Conservation (phyloP, 53 echinoderm and acorn worm genomes). For the Holothuria scabra region DNA sequence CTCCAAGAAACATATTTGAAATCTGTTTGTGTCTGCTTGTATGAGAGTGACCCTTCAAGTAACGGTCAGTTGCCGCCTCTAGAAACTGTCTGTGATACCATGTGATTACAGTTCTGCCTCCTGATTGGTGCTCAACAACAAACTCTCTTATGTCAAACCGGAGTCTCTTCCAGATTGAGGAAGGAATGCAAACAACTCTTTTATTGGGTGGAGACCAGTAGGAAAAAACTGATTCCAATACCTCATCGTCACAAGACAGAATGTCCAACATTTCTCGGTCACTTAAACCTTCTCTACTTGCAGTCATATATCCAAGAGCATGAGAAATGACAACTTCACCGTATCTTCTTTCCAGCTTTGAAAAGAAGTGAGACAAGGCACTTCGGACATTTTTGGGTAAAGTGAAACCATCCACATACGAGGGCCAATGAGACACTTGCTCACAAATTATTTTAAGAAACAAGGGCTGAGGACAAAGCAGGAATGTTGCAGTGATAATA, state of each 20-base stretch:
- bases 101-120: constrained; percentile 85
- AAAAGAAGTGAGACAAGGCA: constrained; percentile 68
- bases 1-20: constrained; percentile 80
- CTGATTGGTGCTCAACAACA: constrained; percentile 76
- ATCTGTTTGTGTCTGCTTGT: constrained; percentile 62
- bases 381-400: constrained; percentile 65
- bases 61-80: constrained; percentile 73
- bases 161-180: constrained; percentile 86
- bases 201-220: constrained; percentile 92
- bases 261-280: constrained; percentile 80
- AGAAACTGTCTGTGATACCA: constrained; percentile 96
- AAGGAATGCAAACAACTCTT: constrained; percentile 75
- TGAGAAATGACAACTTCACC: constrained; percentile 72
- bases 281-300: constrained; percentile 76
- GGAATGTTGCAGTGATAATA: constrained; percentile 55
- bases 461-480: constrained; percentile 82
- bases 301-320: constrained; percentile 82
- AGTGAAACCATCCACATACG: constrained; percentile 52
- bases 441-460: constrained; percentile 86
- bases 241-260: constrained; percentile 84
- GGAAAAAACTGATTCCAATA: constrained; percentile 84
- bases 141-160: constrained; percentile 78
- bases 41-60: constrained; percentile 50
- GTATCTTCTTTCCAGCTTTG: constrained; percentile 75
- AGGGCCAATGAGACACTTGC: constrained; percentile 68